Evolutionary conservation across 2,888 invertebrate species (phyloP).

Genomic region (Meganola albula): DNA sequence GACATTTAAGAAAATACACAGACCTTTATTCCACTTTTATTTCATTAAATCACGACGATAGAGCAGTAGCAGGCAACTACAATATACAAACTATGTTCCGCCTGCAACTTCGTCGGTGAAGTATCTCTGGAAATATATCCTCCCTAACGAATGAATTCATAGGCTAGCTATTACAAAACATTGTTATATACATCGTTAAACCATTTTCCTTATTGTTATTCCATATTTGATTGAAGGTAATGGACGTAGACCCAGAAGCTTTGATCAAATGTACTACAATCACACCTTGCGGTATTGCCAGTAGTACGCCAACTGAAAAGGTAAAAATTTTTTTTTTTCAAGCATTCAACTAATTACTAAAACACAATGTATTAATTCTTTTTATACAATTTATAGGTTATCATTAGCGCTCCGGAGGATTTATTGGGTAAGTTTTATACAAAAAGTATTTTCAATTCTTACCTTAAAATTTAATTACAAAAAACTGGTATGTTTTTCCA

Average conservation of each 20-base stretch:
- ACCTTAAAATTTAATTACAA: too few species aligned
- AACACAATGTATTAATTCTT: not conserved
- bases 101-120: too few species aligned
- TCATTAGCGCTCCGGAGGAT: conserved; percentile 41
- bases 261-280: conserved; percentile 71
- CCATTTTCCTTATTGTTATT: too few species aligned
- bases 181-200: too few species aligned
- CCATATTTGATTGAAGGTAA: conserved; percentile 44
- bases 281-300: conserved; percentile 64
- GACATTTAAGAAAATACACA: too few species aligned
- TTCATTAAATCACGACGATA: too few species aligned
- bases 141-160: too few species aligned
- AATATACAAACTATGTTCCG: conserved; percentile 1
- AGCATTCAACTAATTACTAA: not conserved
- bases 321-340: conserved; percentile 26
- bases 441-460: not conserved
- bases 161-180: too few species aligned
- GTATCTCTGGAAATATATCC: too few species aligned
- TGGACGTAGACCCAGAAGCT: conserved; percentile 71
- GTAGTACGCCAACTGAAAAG: conserved; percentile 58
- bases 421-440: conserved; percentile 30
- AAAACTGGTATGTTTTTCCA: not conserved
- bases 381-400: conserved; percentile 32
- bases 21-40: too few species aligned
- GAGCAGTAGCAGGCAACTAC: too few species aligned